phyloP scores from a whole-genome alignment of 1,140 invertebrate species.

The Goniozus legneri region DNA sequence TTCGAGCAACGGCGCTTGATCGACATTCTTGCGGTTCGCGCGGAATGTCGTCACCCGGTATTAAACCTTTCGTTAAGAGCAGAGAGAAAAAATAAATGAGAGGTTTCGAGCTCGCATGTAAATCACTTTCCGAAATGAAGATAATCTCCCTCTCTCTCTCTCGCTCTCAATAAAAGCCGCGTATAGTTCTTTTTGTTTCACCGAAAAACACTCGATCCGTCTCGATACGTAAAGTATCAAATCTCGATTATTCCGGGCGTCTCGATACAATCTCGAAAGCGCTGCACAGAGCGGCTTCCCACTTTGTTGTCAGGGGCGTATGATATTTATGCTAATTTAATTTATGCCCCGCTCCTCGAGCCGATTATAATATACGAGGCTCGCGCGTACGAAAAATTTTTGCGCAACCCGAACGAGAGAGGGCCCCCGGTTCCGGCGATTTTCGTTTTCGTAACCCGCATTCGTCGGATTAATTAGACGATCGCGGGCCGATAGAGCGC shows the following conservation, averaged over 20 bases:
- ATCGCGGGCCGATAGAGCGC: conserved; percentile 17
- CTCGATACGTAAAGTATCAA: no score
- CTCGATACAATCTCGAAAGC: conserved; percentile 6
- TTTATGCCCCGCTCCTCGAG: conserved; percentile 35
- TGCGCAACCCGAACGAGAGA: background rate
- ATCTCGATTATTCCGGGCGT: no score
- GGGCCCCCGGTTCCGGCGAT: background rate
- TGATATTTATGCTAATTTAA: conserved; percentile 44
- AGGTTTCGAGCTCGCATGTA: no score
- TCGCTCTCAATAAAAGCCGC: no score
- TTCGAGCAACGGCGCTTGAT: conserved; percentile 2
- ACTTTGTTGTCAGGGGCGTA: conserved; percentile 33
- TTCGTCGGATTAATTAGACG: conserved; percentile 38
- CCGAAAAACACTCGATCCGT: no score
- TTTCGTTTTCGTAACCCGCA: no score
- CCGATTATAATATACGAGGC: no score
- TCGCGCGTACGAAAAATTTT: conserved; percentile 6
- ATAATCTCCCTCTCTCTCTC: no score
- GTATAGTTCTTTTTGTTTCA: no score
- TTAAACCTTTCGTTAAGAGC: conserved; percentile 1
- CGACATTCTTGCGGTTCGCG: conserved; percentile 27
- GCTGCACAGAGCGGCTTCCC: conserved; percentile 37
- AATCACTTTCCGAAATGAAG: no score
- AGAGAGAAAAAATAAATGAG: no score
- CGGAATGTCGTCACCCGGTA: conserved; percentile 9